These are phyloP conservation scores for Cyphomyrus plagiostoma DNA, from an alignment of 2,113 vertebrate genomes.

Conservation along the genomic window DNA sequence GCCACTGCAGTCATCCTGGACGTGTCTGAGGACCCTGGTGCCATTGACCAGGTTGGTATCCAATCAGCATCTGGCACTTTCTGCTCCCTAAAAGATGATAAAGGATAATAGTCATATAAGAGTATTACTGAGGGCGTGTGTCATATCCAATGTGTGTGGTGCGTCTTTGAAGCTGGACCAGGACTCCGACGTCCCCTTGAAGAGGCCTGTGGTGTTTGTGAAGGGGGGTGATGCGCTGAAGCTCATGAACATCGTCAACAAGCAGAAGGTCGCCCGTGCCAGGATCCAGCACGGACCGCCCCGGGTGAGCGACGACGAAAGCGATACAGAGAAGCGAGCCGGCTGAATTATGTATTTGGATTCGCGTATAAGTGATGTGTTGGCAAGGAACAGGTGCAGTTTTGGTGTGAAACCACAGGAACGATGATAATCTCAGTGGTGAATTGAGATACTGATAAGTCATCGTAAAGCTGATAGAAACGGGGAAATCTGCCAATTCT, in stretches of 20 bases:
- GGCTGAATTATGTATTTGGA: not conserved
- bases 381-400: not conserved
- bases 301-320: constrained; percentile 59
- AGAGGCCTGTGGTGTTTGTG: constrained; percentile 93
- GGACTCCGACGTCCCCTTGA: constrained; percentile 83
- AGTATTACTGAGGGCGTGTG: not conserved
- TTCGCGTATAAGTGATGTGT: not conserved
- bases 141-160: not conserved
- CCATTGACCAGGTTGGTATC: constrained; percentile 85
- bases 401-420: not conserved
- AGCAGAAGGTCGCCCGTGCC: constrained; percentile 94
- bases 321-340: not conserved
- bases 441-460: not conserved
- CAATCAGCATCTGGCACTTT: not conserved
- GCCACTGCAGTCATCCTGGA: constrained; percentile 98
- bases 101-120: not conserved
- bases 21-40: constrained; percentile 95
- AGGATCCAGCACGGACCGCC: constrained; percentile 90
- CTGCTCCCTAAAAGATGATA: not conserved
- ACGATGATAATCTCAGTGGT: not conserved
- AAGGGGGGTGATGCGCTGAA: constrained; percentile 92
- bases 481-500: not conserved
- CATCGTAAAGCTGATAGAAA: not conserved
- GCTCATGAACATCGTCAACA: constrained; percentile 98
- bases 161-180: constrained; percentile 73